A percentile compares a stretch with the other conserved stretches of the same genome.
Conservation (phyloP, 2,113 vertebrate species). For the Eurypyga helias region DNA sequence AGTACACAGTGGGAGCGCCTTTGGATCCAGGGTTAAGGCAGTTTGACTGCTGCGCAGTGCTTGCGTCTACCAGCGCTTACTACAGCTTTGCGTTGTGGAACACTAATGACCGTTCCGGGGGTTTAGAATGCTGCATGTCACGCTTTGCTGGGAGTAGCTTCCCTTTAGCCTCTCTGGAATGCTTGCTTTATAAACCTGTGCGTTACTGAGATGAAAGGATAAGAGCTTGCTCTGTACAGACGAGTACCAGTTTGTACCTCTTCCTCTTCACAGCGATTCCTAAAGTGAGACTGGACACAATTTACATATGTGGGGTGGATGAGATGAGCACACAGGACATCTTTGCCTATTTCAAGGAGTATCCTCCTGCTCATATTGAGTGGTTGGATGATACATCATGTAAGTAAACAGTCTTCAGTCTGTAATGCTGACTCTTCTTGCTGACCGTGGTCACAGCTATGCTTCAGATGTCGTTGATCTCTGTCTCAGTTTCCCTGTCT, state of each 20-base stretch:
- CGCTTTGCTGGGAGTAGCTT: not conserved
- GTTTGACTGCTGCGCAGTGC: not conserved
- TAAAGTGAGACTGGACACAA: constrained; percentile 89
- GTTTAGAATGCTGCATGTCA: not conserved
- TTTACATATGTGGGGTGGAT: constrained; percentile 91
- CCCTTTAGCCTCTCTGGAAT: not conserved
- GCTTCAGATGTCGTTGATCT: not conserved
- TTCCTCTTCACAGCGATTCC: constrained; percentile 84
- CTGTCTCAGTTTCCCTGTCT: not conserved
- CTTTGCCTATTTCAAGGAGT: constrained; percentile 94
- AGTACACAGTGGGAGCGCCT: not conserved
- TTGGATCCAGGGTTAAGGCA: not conserved
- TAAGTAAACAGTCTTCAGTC: constrained; percentile 73
- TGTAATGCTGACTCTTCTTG: not conserved
- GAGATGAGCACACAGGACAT: constrained; percentile 98
- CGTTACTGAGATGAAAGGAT: not conserved
- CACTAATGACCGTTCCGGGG: not conserved
- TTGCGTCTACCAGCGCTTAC: not conserved
- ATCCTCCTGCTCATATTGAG: constrained; percentile 97
- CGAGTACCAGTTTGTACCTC: not conserved
- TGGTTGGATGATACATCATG: constrained; percentile 96
- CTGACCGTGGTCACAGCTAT: not conserved
- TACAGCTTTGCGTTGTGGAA: not conserved
- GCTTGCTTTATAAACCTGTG: not conserved
- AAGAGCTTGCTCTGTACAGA: not conserved